These are phyloP conservation scores for Mercenaria mercenaria DNA, from an alignment of 1,140 invertebrate genomes.

Conservation along the genomic window DNA sequence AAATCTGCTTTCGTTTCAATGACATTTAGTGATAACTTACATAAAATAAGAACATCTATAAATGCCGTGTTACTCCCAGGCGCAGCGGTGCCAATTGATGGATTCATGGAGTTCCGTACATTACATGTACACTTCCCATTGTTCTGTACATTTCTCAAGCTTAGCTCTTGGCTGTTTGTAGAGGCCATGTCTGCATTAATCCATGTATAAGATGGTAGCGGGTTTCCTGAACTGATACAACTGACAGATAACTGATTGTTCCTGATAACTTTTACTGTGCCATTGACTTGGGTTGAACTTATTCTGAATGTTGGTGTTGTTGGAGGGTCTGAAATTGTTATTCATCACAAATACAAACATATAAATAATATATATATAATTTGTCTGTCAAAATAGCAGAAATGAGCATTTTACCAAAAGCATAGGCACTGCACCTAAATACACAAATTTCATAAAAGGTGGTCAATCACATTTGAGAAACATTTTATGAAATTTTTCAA, in stretches of 20 bases:
- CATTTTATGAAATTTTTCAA: no score
- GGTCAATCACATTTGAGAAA: no score
- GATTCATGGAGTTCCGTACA: background rate
- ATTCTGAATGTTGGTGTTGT: background rate
- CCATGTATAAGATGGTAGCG: background rate
- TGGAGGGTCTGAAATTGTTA: background rate
- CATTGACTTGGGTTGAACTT: background rate
- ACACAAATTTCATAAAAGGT: no score
- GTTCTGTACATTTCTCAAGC: background rate
- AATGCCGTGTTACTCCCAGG: background rate
- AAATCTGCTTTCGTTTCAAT: no score
- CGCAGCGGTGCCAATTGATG: background rate
- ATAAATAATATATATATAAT: no score
- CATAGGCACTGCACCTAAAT: no score
- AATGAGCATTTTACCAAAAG: no score
- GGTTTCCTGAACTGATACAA: background rate
- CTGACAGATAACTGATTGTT: background rate
- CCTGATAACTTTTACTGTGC: background rate
- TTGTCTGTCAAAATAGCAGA: no score
- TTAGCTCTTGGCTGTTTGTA: no score
- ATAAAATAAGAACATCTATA: background rate
- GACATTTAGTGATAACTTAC: background rate
- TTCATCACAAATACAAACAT: no score
- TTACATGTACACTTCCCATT: background rate
- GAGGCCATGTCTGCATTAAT: no score